Evolutionary conservation across 2,113 vertebrate species (phyloP).

Genomic region (Albula glossodonta): DNA sequence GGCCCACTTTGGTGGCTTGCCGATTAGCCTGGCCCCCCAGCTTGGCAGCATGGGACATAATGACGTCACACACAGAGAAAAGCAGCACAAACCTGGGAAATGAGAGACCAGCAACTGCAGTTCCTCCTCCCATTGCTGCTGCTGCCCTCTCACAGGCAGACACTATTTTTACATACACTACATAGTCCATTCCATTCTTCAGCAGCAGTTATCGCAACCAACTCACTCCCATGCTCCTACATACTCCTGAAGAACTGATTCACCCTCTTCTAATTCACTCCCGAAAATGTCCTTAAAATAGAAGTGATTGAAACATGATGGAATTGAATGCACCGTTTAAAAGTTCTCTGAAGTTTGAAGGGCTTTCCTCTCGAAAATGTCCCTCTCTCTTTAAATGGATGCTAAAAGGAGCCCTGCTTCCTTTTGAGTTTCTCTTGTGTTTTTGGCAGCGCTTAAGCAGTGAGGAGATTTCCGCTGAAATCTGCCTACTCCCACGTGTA

Average conservation of each 20-base stretch:
- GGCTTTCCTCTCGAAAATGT: background rate
- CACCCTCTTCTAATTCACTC: background rate
- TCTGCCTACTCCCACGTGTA: slow-evolving; percentile 47
- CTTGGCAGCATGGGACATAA: slow-evolving; percentile 35
- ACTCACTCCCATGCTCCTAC: background rate
- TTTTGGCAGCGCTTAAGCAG: slow-evolving; percentile 2
- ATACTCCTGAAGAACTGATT: background rate
- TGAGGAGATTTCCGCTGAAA: slow-evolving; percentile 48
- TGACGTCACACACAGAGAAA: slow-evolving; percentile 44
- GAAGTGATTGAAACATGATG: background rate
- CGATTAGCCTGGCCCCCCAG: slow-evolving; percentile 31
- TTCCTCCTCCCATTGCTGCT: background rate
- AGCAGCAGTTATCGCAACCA: background rate
- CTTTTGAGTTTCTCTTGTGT: background rate
- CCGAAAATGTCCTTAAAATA: background rate
- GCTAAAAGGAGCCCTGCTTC: background rate
- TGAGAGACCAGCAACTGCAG: slow-evolving; percentile 23
- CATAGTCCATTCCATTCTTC: background rate
- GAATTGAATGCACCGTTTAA: background rate
- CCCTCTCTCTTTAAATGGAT: background rate
- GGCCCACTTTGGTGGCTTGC: slow-evolving; percentile 31
- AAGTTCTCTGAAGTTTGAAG: background rate
- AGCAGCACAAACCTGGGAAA: slow-evolving; percentile 33
- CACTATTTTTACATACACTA: slow-evolving; percentile 28
- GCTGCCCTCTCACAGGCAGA: slow-evolving; percentile 12